Evolutionary conservation across 2,797 vertebrate species (phyloP).

Genomic region (Peromyscus nudipes): DNA sequence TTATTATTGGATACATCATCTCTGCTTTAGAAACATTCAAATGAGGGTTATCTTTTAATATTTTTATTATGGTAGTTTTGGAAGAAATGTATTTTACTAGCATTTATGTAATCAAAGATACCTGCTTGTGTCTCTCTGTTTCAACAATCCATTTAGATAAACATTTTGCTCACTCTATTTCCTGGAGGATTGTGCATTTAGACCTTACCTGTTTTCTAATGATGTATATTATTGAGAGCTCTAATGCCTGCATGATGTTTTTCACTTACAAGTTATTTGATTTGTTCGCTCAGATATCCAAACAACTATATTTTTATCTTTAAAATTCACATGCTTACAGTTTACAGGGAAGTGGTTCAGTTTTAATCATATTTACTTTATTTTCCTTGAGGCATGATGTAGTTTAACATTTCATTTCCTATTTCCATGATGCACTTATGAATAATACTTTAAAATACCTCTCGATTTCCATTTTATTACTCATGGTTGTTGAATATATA

Average conservation of each 20-base stretch:
- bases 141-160: background rate
- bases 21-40: background rate
- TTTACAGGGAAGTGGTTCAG: background rate
- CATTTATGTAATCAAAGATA: conserved; percentile 14
- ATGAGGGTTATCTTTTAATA: background rate
- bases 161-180: conserved; percentile 29
- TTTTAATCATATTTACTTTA: conserved; percentile 2
- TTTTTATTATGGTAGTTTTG: background rate
- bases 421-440: background rate
- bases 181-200: background rate
- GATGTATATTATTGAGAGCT: background rate
- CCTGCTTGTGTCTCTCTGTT: background rate
- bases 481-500: background rate
- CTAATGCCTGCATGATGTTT: background rate
- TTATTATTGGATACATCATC: background rate
- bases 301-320: conserved; percentile 6
- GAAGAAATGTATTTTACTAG: conserved; percentile 1
- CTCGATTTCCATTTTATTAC: background rate
- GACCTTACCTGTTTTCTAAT: background rate
- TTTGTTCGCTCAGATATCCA: background rate
- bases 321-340: conserved; percentile 19
- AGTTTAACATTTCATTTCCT: background rate
- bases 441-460: background rate
- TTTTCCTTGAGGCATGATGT: background rate
- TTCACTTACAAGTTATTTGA: conserved; percentile 10